Evolutionary conservation across 2,113 vertebrate species (phyloP), one percentile per base, ranked within the genome.

Genomic region (Orcinus orca): DNA sequence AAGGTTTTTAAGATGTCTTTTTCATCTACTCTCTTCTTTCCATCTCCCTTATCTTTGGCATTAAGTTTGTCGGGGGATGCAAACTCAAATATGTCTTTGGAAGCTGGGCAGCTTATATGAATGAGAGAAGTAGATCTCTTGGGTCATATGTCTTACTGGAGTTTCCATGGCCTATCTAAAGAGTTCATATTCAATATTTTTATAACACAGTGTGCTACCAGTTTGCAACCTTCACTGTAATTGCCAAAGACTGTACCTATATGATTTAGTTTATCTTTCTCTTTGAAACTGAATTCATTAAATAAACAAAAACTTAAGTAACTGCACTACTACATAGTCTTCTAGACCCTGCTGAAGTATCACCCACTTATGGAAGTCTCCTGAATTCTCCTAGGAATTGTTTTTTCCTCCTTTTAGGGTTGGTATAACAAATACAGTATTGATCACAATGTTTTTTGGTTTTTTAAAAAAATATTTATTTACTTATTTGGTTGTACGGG

Each of bases 211-310:
- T 88, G 2, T 88, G 63, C 33, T 20, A 26, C 47, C 8, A 14
- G 44, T 80, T 92, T 96, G 29, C 21, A 5, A 26, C 25, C 4
- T 84, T 94, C 26, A 85, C 76, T 88, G 17, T 60, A 73, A 84
- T 65, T 71, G 88, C 84, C 63, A 83, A 41, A 76, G 26, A 77
- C n/a, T 83, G 7, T 85, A 73, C 1, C 5, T 82, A 29, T 85
- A 79, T 88, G 55, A 71, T 83, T 94, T 67, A 15, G 21, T 96
- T 88, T 96, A 38, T 88, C 68, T 87, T 97, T 91, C 7, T 73
- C 38, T 88, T 93, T 96, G 88, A 92, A 88, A 73, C 15, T 84
- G 47, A 96, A 60, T 82, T 92, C 38, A 65, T 97, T 92, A 84
- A 82, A 55, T 91, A 83, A 87, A 44, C 67, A 90, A 77, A 93